Percentiles rank a stretch among this genome's conserved stretches.
Evolutionary conservation across 2,113 vertebrate species (phyloP).

Genomic region (Lepisosteus osseus): DNA sequence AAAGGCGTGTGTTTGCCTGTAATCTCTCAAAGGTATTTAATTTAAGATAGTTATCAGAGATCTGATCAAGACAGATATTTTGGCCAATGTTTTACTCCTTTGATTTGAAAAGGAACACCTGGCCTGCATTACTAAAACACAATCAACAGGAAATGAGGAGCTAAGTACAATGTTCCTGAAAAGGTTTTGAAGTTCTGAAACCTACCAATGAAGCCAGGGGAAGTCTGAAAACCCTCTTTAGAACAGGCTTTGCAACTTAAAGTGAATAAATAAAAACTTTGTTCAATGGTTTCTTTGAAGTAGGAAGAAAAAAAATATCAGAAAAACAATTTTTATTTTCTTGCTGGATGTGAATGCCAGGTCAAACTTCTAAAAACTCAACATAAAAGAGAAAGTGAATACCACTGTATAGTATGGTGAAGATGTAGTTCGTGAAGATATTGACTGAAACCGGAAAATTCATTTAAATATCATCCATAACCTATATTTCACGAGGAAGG

Average conservation of each 20-base stretch:
- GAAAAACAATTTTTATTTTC: too few species aligned
- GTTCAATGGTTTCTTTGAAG: slow-evolving; percentile 2
- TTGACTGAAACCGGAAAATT: too few species aligned
- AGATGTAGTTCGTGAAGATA: too few species aligned
- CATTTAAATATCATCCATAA: too few species aligned
- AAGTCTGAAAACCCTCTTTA: background rate
- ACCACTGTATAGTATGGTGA: too few species aligned
- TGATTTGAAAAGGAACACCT: slow-evolving; percentile 25
- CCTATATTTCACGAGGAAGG: too few species aligned
- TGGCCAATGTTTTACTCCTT: slow-evolving; percentile 1
- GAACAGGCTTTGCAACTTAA: background rate
- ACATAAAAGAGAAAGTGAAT: too few species aligned
- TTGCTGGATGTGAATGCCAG: too few species aligned
- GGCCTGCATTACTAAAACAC: slow-evolving; percentile 29
- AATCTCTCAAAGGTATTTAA: background rate
- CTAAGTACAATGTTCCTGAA: background rate
- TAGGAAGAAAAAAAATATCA: background rate
- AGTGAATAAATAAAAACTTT: background rate
- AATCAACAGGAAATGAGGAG: background rate
- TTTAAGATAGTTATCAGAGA: background rate
- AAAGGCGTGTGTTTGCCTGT: background rate
- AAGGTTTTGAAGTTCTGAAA: slow-evolving; percentile 1
- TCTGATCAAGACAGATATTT: background rate
- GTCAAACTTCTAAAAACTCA: too few species aligned
- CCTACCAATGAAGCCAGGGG: background rate